Percentiles rank a stretch among this genome's conserved stretches.
Conservation (phyloP, 2,797 vertebrate species). For the Phataginus tricuspis region DNA sequence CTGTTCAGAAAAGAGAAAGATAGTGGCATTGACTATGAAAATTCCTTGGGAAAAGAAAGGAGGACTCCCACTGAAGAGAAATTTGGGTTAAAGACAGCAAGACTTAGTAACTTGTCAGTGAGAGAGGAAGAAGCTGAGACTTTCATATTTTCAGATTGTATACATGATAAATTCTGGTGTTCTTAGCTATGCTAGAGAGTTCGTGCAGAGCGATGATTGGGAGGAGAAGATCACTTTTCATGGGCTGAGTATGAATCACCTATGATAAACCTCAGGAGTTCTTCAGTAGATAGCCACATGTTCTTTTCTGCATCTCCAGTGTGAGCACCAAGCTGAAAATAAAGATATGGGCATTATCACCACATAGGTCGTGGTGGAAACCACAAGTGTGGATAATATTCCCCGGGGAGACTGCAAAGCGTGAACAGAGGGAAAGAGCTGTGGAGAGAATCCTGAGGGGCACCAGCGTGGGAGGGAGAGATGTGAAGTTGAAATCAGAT, state of each 20-base stretch:
- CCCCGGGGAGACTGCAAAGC: not conserved
- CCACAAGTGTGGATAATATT: not conserved
- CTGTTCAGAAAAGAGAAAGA: not conserved
- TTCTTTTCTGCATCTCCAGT: not conserved
- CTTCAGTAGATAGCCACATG: not conserved
- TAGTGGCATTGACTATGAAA: not conserved
- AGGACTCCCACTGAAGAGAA: not conserved
- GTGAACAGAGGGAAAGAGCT: not conserved
- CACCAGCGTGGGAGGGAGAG: not conserved
- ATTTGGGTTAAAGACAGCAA: not conserved
- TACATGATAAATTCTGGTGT: not conserved
- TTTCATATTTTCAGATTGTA: not conserved
- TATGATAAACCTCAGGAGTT: not conserved
- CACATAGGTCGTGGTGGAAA: not conserved
- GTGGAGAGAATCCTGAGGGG: not conserved
- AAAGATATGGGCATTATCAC: not conserved
- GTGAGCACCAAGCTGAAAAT: conserved; percentile 33
- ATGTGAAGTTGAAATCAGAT: not conserved
- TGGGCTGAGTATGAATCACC: not conserved
- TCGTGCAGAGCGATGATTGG: not conserved
- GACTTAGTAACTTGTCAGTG: not conserved
- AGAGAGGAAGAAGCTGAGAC: not conserved
- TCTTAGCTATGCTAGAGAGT: not conserved
- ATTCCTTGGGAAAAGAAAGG: not conserved
- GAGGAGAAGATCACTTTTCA: not conserved